Conservation (phyloP, 2,888 invertebrate genomes). For the Caenorhabditis angaria region DNA sequence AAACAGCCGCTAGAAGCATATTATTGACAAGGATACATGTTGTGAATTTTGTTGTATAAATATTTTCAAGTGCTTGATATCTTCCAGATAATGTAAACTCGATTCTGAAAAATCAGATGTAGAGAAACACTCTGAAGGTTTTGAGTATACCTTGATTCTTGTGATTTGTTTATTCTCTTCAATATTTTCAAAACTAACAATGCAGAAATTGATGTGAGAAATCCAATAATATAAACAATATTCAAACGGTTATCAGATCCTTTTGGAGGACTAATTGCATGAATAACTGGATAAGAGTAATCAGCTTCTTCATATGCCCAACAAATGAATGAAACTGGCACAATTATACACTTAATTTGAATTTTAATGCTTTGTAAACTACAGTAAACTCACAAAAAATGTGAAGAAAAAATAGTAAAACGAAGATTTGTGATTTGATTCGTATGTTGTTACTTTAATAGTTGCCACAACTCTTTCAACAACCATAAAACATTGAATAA, state of each 20-base stretch:
- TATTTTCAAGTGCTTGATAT: slow-evolving; percentile 35
- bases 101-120: slow-evolving; percentile 18
- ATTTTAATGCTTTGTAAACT: neutral
- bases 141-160: slow-evolving; percentile 26
- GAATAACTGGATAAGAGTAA: slow-evolving; percentile 27
- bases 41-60: slow-evolving; percentile 35
- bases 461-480: slow-evolving; percentile 32
- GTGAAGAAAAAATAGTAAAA: slow-evolving; percentile 14
- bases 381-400: neutral
- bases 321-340: slow-evolving; percentile 19
- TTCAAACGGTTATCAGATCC: slow-evolving; percentile 29
- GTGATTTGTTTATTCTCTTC: slow-evolving; percentile 18
- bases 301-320: slow-evolving; percentile 36
- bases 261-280: slow-evolving; percentile 36
- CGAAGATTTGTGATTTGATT: slow-evolving; percentile 21
- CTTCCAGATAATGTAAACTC: slow-evolving; percentile 29
- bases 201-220: slow-evolving; percentile 26
- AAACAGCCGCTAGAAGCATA: slow-evolving; percentile 24
- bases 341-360: slow-evolving; percentile 34
- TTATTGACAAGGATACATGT: slow-evolving; percentile 28
- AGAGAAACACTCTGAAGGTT: neutral
- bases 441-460: slow-evolving; percentile 29
- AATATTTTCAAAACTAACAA: slow-evolving; percentile 30
- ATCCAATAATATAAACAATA: slow-evolving; percentile 27
- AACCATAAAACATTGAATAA: slow-evolving; percentile 37